These are phyloP conservation scores for Tortrix viridana DNA, from an alignment of 2,888 invertebrate species.

Conservation along the genomic window DNA sequence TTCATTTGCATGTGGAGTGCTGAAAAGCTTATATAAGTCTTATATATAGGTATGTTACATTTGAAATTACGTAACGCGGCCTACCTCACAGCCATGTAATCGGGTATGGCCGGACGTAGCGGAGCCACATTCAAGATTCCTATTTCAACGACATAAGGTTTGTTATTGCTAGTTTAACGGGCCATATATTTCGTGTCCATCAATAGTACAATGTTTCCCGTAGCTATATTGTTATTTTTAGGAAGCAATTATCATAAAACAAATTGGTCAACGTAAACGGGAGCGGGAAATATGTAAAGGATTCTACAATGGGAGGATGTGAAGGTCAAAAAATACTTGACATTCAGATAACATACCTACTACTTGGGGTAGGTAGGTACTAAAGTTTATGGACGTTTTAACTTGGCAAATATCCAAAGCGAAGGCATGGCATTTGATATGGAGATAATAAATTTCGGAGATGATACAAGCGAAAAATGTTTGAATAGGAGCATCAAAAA, in stretches of 20 bases:
- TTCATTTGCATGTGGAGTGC: constrained; percentile 27
- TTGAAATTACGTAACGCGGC: constrained; percentile 44
- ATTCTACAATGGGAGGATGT: constrained; percentile 22
- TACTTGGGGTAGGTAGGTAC: too few species aligned
- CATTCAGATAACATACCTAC: constrained; percentile 16
- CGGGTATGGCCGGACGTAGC: constrained; percentile 15
- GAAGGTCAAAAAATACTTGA: constrained; percentile 29
- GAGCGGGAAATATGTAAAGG: constrained; percentile 4
- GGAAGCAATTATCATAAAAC: constrained; percentile 31
- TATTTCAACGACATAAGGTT: too few species aligned
- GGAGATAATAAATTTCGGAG: constrained; percentile 9
- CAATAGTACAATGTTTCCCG: constrained; percentile 8
- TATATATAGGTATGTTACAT: constrained; percentile 12
- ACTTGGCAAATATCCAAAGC: constrained; percentile 20
- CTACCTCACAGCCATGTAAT: constrained; percentile 44
- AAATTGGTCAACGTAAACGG: constrained; percentile 28
- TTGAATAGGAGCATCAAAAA: too few species aligned
- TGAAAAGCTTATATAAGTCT: constrained; percentile 31
- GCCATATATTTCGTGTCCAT: too few species aligned
- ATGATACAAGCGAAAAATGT: constrained; percentile 1
- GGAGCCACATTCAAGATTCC: too few species aligned
- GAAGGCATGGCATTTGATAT: background rate
- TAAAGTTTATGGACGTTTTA: constrained; percentile 22
- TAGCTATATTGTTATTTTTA: constrained; percentile 29
- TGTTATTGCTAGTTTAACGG: too few species aligned